These are phyloP conservation scores for Tetraodon nigroviridis DNA, from an alignment of 2,113 vertebrate species.

Conservation along the genomic window DNA sequence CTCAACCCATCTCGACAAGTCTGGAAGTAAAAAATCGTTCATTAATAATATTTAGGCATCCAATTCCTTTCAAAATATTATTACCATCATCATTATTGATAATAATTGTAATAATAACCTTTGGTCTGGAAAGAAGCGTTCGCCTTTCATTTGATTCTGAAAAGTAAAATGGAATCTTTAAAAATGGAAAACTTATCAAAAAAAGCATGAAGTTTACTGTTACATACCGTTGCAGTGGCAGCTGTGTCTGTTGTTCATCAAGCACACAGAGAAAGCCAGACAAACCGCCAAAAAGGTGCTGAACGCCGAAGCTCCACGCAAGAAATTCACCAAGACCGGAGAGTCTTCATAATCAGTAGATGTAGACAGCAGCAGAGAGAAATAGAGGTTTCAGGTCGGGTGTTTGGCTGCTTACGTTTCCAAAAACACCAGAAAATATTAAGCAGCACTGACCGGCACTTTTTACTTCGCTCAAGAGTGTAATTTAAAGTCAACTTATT, in stretches of 20 bases:
- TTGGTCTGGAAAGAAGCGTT: not conserved
- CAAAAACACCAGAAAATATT: too few species aligned
- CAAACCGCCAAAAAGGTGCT: too few species aligned
- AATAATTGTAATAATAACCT: not conserved
- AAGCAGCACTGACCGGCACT: not conserved
- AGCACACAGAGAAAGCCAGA: too few species aligned
- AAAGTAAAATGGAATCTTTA: not conserved
- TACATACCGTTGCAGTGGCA: conserved; percentile 1
- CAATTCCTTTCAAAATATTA: not conserved
- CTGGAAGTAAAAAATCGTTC: not conserved
- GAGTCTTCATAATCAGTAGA: too few species aligned
- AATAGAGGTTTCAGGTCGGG: rapidly evolving
- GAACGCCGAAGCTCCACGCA: too few species aligned
- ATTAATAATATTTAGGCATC: not conserved
- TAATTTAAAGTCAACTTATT: too few species aligned
- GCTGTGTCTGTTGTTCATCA: not conserved
- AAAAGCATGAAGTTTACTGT: too few species aligned
- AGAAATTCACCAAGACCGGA: too few species aligned
- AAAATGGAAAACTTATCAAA: not conserved
- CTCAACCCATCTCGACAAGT: not conserved
- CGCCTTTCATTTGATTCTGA: conserved; percentile 2
- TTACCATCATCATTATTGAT: too few species aligned
- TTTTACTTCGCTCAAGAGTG: conserved; percentile 2
- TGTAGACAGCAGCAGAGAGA: too few species aligned
- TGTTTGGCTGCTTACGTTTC: too few species aligned